Evolutionary conservation across 2,113 vertebrate genomes (phyloP), one percentile per base, ranked within the genome.

Genomic region (Loxodonta africana): DNA sequence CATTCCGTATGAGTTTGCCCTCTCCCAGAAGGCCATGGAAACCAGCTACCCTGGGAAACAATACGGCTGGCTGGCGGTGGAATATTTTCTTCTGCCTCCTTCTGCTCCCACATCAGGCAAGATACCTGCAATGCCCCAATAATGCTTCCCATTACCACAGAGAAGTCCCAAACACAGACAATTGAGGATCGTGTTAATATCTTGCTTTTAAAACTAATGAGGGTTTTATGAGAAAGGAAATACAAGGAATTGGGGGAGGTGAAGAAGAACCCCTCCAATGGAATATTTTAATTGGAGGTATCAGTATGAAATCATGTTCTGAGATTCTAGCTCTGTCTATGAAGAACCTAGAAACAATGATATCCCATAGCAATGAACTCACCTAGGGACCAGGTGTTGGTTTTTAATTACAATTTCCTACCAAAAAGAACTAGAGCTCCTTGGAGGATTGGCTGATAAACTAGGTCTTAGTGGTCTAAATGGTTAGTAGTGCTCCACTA

Each of bases 191-290:
- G 44, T 25, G 60, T 91, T 91, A 37, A 33, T 5, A 41, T 88
- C 41, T 30, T 44, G 65, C 28, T 30, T 4, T 57, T 51, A 10
- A 60, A 48, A 69, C 83, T 69, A 21, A 74, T 37, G 57, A 63
- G 21, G 73, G 48, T 33, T 81, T 76, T 28, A 41, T 63, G 78
- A 20, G 10, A 80, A 53, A 57, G 41, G 25, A 41, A 6, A 25
- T 30, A 48, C 2, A 1, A 10, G 7, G 41, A 25, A 44, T 44
- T 1, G 26, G 26, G 21, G 21, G 3, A 21, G 10, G 5, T 5
- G 26, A 21, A 28, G 63, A 51, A 53, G 28, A n/a, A 23, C 65
- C 4, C 26, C 9, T 21, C 8, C 5, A 7, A 41, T n/a, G 0
- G 9, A 37, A 76, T 62, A 30, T 37, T 23, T 62, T 37, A 90